Evolutionary conservation across 2,888 invertebrate species (phyloP).

Genomic region (Hypomecis atomaria): DNA sequence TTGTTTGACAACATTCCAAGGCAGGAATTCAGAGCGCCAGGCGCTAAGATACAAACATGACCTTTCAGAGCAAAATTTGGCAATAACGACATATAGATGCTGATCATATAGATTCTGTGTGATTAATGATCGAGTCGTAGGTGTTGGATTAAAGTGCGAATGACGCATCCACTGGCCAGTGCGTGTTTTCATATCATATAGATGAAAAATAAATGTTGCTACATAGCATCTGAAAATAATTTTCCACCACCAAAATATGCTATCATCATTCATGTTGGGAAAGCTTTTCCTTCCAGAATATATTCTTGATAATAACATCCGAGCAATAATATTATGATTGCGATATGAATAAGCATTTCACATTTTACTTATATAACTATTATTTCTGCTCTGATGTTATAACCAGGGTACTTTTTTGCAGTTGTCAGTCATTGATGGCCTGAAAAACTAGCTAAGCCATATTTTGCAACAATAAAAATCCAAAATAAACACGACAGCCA

Average conservation of each 20-base stretch:
- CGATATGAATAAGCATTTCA: too few species aligned
- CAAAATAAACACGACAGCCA: too few species aligned
- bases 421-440: too few species aligned
- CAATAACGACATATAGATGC: background rate
- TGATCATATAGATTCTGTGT: conserved; percentile 1
- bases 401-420: too few species aligned
- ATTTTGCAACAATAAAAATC: too few species aligned
- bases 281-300: background rate
- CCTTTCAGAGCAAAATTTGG: conserved; percentile 7
- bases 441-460: too few species aligned
- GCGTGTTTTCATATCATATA: conserved; percentile 23
- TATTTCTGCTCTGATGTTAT: too few species aligned
- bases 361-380: too few species aligned
- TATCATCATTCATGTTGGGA: conserved; percentile 1
- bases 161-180: conserved; percentile 28
- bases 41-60: conserved; percentile 14
- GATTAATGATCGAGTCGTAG: conserved; percentile 11
- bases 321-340: background rate
- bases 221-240: conserved; percentile 21
- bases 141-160: conserved; percentile 10
- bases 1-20: conserved; percentile 24
- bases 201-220: conserved; percentile 23
- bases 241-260: conserved; percentile 5
- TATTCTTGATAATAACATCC: background rate
- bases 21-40: conserved; percentile 18